Base-by-base conservation (phyloP, 2,797 vertebrate genomes). In the Heterohyrax brucei region DNA sequence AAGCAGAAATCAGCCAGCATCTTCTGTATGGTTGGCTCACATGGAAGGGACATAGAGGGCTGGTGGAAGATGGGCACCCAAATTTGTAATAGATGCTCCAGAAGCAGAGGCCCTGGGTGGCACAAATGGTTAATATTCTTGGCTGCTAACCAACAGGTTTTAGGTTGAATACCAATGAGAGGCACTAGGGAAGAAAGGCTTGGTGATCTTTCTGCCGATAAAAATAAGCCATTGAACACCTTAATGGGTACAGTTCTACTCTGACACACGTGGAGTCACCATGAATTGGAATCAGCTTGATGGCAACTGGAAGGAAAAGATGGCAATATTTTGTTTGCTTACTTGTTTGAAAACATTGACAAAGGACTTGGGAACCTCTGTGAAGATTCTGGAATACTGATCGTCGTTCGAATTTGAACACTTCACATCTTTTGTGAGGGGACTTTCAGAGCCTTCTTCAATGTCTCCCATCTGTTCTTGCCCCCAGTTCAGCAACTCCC, bases 301-400 rank as follows among this genome's bases (percentile, higher is more conserved):
- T 44, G 70, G 44, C 26, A 76, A 28, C 39, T 64, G 89, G 61
- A 83, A 93, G 59, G 33, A 77, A 90, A 78, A 86, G 68, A 44
- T 59, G 26, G 13, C 48, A 30, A 5, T 18, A 30, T 86, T 62
- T n/a, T 39, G 39, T 24, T 12, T 7, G 2, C 2, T 46, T 91
- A 75, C 46, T 44, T 50, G 22, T 76, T 30, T 72, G 61, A 44
- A 46, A 53, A 28, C 19, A 10, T 50, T 89, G 59, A 68, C 7
- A 76, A 70, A 68, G 53, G 61, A 22, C 46, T 87, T 90, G 39
- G 88, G 76, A 77, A 85, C 64, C 86, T 91, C 21, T 28, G 28
- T 4, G 62, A 96, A 91, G 92, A 85, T 3, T 66, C 89, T 81
- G 28, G n/a, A 93, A 66, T 72, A 93, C 8, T 22, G 39, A 89